phyloP scores from a whole-genome alignment of 2,888 invertebrate genomes.

The Odontomyia ornata region DNA sequence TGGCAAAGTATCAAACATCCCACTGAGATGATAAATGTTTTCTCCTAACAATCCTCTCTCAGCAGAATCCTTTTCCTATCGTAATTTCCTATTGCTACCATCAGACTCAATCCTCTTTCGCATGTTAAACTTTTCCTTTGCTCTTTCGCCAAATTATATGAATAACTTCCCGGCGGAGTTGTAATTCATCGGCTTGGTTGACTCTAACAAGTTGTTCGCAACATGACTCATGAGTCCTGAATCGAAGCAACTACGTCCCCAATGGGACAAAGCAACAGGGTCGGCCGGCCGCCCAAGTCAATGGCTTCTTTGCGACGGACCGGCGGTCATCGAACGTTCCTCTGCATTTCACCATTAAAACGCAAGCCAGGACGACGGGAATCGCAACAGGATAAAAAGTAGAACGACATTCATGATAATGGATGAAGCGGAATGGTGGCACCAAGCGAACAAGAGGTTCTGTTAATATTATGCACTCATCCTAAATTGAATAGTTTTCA shows the following conservation, averaged over 20 bases:
- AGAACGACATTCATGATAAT: too few species aligned
- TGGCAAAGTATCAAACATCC: too few species aligned
- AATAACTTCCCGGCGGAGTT: neutral
- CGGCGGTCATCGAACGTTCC: conserved; percentile 4
- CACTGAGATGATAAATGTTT: too few species aligned
- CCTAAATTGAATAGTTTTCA: too few species aligned
- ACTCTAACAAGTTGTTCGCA: conserved; percentile 2
- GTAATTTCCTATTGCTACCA: too few species aligned
- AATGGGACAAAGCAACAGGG: conserved; percentile 7
- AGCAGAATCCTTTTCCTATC: too few species aligned
- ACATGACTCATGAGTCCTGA: neutral
- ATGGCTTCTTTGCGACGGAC: too few species aligned
- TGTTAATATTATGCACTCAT: too few species aligned
- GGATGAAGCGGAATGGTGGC: too few species aligned
- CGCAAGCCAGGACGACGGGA: neutral
- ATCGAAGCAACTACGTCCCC: neutral
- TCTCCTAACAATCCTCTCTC: too few species aligned
- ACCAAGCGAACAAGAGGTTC: too few species aligned
- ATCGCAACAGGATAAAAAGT: conserved; percentile 1
- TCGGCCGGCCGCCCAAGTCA: neutral
- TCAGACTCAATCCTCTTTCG: neutral
- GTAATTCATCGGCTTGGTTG: conserved; percentile 3
- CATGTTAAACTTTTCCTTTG: neutral
- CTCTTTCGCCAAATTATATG: neutral
- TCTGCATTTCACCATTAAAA: neutral